Evolutionary conservation across 1,140 invertebrate genomes (phyloP).

Genomic region (Pararge aegeria): DNA sequence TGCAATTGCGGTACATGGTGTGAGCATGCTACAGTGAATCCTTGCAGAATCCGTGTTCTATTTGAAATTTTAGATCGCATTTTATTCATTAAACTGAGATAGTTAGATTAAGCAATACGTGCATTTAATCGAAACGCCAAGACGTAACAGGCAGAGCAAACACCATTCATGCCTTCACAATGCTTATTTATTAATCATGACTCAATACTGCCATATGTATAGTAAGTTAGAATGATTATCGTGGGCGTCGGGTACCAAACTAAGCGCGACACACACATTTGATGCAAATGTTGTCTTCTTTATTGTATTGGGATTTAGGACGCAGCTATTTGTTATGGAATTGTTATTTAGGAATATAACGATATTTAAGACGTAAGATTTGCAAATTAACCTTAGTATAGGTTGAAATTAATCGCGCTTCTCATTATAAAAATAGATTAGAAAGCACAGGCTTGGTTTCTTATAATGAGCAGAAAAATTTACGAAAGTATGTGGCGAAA

Average conservation of each 20-base stretch:
- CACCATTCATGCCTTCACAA: conserved; percentile 39
- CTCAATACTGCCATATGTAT: conserved; percentile 27
- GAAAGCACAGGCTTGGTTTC: too few species aligned
- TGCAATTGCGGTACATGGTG: conserved; percentile 47
- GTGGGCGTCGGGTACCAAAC: conserved; percentile 56
- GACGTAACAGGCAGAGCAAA: conserved; percentile 33
- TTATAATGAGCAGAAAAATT: too few species aligned
- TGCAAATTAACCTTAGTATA: too few species aligned
- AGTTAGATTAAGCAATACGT: conserved; percentile 12
- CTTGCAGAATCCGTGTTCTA: conserved; percentile 5
- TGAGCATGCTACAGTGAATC: conserved; percentile 38
- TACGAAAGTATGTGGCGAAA: too few species aligned
- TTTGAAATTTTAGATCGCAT: conserved; percentile 13
- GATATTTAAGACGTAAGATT: background rate
- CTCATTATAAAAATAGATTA: background rate
- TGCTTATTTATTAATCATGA: conserved; percentile 45
- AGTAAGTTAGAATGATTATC: conserved; percentile 32
- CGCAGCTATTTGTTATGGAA: background rate
- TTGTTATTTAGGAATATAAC: background rate
- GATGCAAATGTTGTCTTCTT: conserved; percentile 45
- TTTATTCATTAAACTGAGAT: background rate
- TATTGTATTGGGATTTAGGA: conserved; percentile 4
- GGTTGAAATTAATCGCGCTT: background rate
- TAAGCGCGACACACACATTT: conserved; percentile 38
- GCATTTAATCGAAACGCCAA: conserved; percentile 15